Evolutionary conservation across 2,888 invertebrate species (phyloP).

Genomic region (Cantharis rufa): DNA sequence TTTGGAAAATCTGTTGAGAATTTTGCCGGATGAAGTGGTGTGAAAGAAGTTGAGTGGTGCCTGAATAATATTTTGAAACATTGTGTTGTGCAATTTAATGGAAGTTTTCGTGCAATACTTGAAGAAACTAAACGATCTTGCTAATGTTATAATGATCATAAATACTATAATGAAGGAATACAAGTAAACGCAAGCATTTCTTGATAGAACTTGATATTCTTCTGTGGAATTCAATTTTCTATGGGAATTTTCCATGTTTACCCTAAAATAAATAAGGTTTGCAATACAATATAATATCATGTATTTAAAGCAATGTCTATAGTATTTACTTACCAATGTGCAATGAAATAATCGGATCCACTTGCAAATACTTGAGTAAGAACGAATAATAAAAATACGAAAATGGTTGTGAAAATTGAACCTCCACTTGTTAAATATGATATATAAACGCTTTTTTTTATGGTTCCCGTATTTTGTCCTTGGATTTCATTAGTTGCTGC

Average conservation of each 20-base stretch:
- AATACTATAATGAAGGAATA: constrained; percentile 43
- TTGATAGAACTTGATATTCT: background rate
- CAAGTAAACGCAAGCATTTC: constrained; percentile 51
- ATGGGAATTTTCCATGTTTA: constrained; percentile 45
- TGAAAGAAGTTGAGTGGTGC: constrained; percentile 73
- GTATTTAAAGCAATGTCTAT: background rate
- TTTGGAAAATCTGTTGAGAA: constrained; percentile 74
- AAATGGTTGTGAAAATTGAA: constrained; percentile 62
- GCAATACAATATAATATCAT: background rate
- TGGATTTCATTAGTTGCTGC: background rate
- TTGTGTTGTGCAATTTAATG: constrained; percentile 60
- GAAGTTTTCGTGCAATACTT: constrained; percentile 60
- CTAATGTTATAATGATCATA: constrained; percentile 54
- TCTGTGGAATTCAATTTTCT: background rate
- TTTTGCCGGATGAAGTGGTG: constrained; percentile 65
- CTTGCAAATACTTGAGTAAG: constrained; percentile 73
- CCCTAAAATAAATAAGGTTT: constrained; percentile 39
- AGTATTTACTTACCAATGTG: constrained; percentile 76
- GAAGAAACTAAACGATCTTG: constrained; percentile 60
- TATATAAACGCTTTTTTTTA: constrained; percentile 59
- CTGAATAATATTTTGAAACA: constrained; percentile 60
- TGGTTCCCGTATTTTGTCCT: background rate
- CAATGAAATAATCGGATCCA: constrained; percentile 77
- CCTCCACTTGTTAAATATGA: constrained; percentile 76
- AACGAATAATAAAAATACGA: constrained; percentile 66